A percentile compares a stretch with the other conserved stretches of the same genome.
phyloP scores from a whole-genome alignment of 2,113 vertebrate genomes.

The Bubo bubo region DNA sequence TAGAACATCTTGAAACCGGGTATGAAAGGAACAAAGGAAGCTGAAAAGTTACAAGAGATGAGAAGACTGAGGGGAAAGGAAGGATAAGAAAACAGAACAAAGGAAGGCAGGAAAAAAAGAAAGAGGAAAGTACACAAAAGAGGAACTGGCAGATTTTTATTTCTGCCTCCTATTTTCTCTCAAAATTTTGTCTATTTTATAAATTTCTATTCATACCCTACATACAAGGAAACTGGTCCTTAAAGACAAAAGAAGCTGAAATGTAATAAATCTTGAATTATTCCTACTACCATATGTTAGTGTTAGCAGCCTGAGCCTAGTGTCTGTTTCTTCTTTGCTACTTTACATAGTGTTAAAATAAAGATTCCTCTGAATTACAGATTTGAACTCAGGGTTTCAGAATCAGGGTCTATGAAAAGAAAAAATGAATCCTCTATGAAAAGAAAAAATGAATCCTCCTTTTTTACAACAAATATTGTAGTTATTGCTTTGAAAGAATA shows the following conservation, averaged over 20 bases:
- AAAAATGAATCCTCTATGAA: background rate
- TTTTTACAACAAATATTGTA: background rate
- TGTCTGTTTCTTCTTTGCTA: background rate
- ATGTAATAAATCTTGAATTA: background rate
- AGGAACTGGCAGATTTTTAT: background rate
- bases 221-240: background rate
- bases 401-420: background rate
- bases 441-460: background rate
- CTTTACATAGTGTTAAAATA: background rate
- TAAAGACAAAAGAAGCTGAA: background rate
- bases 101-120: background rate
- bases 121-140: background rate
- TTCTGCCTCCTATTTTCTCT: background rate
- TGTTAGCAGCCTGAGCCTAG: background rate
- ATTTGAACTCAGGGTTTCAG: background rate
- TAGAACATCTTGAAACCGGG: background rate
- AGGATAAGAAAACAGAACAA: background rate
- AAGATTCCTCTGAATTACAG: background rate
- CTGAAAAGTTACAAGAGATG: background rate
- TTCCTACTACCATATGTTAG: background rate
- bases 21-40: background rate
- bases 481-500: background rate
- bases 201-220: background rate
- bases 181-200: background rate
- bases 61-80: background rate